Evolutionary conservation across 2,797 vertebrate species (phyloP).

Genomic region (Sarcoramphus papa): DNA sequence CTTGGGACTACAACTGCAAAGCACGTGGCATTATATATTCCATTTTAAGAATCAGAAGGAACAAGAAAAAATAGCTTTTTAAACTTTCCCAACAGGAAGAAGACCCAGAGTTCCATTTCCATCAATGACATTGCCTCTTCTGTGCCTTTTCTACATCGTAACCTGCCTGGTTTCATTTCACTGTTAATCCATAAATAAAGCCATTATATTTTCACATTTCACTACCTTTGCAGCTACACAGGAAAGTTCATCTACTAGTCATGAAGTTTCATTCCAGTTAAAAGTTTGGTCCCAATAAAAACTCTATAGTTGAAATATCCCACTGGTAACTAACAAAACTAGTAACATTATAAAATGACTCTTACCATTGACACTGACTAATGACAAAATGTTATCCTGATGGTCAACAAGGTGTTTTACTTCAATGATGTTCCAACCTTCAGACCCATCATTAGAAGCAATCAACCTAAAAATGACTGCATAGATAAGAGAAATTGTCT

Average conservation of each 20-base stretch:
- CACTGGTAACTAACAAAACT: background rate
- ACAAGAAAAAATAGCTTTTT: background rate
- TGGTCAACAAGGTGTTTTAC: conserved; percentile 84
- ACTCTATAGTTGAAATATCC: background rate
- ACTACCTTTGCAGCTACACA: background rate
- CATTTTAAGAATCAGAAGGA: background rate
- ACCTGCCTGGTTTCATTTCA: background rate
- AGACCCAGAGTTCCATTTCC: background rate
- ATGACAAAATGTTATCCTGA: conserved; percentile 88
- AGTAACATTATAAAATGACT: background rate
- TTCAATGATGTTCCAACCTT: conserved; percentile 72
- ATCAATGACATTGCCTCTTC: background rate
- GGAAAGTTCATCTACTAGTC: background rate
- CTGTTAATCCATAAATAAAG: background rate
- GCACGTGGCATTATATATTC: too few relatives aligned
- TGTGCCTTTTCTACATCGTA: background rate
- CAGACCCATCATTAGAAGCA: conserved; percentile 61
- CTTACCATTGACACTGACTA: conserved; percentile 86
- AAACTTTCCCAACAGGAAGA: background rate
- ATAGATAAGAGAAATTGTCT: background rate
- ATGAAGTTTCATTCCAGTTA: background rate
- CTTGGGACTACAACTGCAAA: too few relatives aligned
- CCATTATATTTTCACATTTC: background rate
- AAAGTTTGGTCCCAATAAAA: background rate
- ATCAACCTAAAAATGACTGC: conserved; percentile 89